A percentile compares a stretch with the other conserved stretches of the same genome.
These are phyloP conservation scores for Montipora capitata DNA, from an alignment of 92 coral and sea anemone species.

Conservation along the genomic window DNA sequence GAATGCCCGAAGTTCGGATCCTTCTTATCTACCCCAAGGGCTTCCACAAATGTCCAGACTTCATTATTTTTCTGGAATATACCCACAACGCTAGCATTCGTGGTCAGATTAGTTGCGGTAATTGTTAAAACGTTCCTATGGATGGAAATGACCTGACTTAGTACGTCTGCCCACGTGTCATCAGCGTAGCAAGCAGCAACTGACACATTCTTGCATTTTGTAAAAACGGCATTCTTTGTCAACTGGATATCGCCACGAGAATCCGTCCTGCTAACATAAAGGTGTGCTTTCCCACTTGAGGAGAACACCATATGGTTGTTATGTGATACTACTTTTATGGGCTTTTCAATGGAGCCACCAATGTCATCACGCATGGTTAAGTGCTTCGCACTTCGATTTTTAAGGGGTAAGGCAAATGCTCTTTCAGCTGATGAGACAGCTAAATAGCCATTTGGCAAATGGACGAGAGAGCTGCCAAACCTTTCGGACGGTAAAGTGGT, in stretches of 20 bases:
- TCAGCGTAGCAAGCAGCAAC: constrained; percentile 32
- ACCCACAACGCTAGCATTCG: constrained; percentile 77
- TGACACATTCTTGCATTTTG: constrained; percentile 25
- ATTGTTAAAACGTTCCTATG: constrained; percentile 65
- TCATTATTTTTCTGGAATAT: constrained; percentile 67
- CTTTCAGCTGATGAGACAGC: constrained; percentile 73
- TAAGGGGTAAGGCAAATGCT: constrained; percentile 68
- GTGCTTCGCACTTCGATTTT: constrained; percentile 32
- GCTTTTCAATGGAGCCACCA: constrained; percentile 3
- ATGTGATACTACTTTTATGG: constrained; percentile 43
- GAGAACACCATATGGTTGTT: constrained; percentile 54
- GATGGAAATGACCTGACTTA: constrained; percentile 59
- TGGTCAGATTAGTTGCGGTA: constrained; percentile 50
- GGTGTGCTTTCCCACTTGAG: constrained; percentile 20
- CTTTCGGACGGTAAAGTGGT: constrained; percentile 66
- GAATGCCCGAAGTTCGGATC: too few species aligned
- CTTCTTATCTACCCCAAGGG: too few species aligned
- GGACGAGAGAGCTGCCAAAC: not conserved
- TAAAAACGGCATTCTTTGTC: not conserved
- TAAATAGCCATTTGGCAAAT: constrained; percentile 65
- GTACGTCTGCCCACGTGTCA: constrained; percentile 75
- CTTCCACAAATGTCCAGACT: constrained; percentile 52
- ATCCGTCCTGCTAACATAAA: not conserved
- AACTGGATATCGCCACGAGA: constrained; percentile 23
- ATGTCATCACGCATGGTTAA: constrained; percentile 27